Evolutionary conservation across 2,113 vertebrate species (phyloP), one percentile per base, ranked within the genome.

Genomic region (Podarcis raffonei): DNA sequence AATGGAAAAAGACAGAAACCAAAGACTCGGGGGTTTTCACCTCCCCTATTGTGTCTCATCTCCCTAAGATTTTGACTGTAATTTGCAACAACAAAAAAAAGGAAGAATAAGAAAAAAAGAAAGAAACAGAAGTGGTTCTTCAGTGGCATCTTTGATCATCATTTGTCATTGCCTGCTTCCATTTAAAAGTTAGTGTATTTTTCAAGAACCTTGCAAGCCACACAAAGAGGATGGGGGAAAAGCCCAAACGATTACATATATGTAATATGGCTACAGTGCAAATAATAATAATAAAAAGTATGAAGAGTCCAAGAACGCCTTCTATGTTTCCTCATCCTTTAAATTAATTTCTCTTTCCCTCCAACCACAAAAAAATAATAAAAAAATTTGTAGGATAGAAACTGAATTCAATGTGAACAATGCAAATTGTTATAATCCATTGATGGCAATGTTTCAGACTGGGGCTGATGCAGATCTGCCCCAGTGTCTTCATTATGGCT

Each of bases 1-100:
- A 96, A 94, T 89, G 95, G 95, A 95, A 96, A 82, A 95, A 95
- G 88, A 92, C 90, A 94, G 96, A 95, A 96, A 94, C 93, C 86
- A 89, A 96, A 97, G 96, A 94, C 95, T 93, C 92, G 32, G 85
- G 94, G 59, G 93, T 90, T 96, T 95, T 96, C 25, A 0, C 93
- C 94, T 95, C 92, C 89, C 93, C 91, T 93, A 88, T 90, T 93
- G 92, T 96, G 92, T 95, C 92, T 91, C 4, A n/a, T 93, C 91
- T 94, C 90, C 92, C 92, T 94, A 90, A 93, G 93, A 96, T 96
- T 97, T 96, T 95, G 48, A 89, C 87, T 95, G 95, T 88, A 93
- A 94, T 95, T 95, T 92, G 95, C 9, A 23, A 76, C 39, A 39
- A n/a, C n/a, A n/a, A n/a, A 83, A 25, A 95, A 39, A 78, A 37